Evolutionary conservation across 2,888 invertebrate species (phyloP).

Genomic region (Rhorus exstirpatorius): DNA sequence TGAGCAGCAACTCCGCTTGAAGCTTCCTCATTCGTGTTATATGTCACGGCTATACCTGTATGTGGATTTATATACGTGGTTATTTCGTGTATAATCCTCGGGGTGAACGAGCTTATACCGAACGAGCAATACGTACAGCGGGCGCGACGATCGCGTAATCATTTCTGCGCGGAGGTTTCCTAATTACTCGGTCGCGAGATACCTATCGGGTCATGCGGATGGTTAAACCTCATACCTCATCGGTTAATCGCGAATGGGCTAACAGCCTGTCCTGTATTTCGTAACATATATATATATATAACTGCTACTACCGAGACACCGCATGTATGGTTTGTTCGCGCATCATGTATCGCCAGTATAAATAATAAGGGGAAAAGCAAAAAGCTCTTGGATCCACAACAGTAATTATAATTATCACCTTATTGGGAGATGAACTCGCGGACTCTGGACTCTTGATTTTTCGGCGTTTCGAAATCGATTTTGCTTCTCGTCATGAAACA

Average conservation of each 20-base stretch:
- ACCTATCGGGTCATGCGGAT: constrained; percentile 74
- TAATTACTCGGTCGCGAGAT: constrained; percentile 75
- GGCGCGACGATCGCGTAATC: constrained; percentile 72
- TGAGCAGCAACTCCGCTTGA: constrained; percentile 23
- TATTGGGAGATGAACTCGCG: neutral
- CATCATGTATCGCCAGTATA: too few species aligned
- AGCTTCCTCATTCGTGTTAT: constrained; percentile 16
- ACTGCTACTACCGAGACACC: constrained; percentile 17
- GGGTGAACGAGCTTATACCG: constrained; percentile 50
- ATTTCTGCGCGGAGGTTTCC: constrained; percentile 74
- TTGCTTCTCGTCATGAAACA: too few species aligned
- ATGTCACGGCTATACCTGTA: neutral
- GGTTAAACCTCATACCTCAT: constrained; percentile 75
- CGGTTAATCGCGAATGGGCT: constrained; percentile 57
- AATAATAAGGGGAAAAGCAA: too few species aligned
- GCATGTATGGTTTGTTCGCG: neutral
- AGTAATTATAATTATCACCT: neutral
- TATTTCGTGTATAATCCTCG: constrained; percentile 55
- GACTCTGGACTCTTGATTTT: neutral
- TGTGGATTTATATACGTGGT: constrained; percentile 23
- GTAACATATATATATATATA: neutral
- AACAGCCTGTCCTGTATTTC: constrained; percentile 38
- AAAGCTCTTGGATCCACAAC: too few species aligned
- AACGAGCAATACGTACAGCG: constrained; percentile 47
- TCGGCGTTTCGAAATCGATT: too few species aligned